Evolutionary conservation across 2,888 invertebrate species (phyloP).

Genomic region (Tipula confusa): DNA sequence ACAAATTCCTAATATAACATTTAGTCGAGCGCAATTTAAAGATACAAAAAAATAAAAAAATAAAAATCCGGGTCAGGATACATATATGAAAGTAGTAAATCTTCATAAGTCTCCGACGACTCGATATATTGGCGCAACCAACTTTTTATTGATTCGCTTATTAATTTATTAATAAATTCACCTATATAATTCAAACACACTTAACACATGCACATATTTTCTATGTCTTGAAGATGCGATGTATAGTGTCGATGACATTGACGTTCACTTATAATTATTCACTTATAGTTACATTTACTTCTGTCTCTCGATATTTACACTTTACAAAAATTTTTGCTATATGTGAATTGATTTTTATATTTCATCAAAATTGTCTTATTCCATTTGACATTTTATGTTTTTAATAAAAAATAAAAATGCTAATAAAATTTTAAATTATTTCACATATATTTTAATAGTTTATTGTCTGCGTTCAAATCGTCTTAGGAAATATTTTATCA

Average conservation of each 20-base stretch:
- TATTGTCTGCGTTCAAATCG: conserved; percentile 5
- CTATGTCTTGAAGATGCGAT: neutral
- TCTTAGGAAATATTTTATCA: neutral
- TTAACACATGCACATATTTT: neutral
- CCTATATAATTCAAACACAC: neutral
- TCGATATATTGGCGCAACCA: neutral
- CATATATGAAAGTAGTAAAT: neutral
- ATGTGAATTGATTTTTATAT: neutral
- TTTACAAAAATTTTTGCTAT: neutral
- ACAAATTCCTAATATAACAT: neutral
- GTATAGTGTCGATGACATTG: neutral
- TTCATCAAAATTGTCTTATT: neutral
- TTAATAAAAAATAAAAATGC: neutral
- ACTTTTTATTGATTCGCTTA: neutral
- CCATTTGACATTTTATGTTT: neutral
- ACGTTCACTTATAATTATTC: neutral
- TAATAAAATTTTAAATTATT: neutral
- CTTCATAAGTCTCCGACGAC: neutral
- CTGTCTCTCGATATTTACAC: neutral
- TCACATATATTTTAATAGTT: conserved; percentile 4
- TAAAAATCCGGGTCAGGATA: neutral
- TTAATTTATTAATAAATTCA: conserved; percentile 12
- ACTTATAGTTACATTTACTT: neutral
- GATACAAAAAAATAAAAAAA: neutral
- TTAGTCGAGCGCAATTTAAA: neutral